A percentile compares a stretch with the other conserved stretches of the same genome.
Evolutionary conservation across 1,140 invertebrate species (phyloP).

Genomic region (Globodera ellingtonae): DNA sequence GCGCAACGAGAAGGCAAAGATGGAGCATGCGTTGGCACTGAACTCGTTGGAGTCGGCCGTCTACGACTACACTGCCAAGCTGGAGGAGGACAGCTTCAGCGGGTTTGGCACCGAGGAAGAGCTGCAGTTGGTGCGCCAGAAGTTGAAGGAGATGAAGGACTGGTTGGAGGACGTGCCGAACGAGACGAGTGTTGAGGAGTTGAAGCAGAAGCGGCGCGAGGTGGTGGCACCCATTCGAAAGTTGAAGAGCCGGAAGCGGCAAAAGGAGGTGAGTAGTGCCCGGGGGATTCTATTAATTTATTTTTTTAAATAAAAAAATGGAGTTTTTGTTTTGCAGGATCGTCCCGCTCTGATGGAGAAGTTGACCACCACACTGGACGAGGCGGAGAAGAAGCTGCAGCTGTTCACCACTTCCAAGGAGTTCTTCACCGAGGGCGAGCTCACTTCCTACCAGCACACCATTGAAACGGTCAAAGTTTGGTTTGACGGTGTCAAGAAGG

Average conservation of each 20-base stretch:
- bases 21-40: constrained; percentile 80
- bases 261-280: constrained; percentile 47
- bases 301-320: background rate
- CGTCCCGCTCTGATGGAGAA: constrained; percentile 66
- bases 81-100: constrained; percentile 76
- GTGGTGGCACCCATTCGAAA: constrained; percentile 46
- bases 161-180: constrained; percentile 62
- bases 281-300: too few relatives aligned
- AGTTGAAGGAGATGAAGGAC: constrained; percentile 61
- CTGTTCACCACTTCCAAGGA: constrained; percentile 66
- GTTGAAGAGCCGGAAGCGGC: constrained; percentile 45
- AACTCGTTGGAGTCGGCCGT: constrained; percentile 91
- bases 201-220: constrained; percentile 44
- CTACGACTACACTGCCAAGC: constrained; percentile 83
- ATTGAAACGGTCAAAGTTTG: constrained; percentile 67
- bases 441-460: constrained; percentile 66
- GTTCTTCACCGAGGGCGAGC: constrained; percentile 63
- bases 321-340: constrained; percentile 50
- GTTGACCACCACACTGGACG: constrained; percentile 66
- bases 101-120: constrained; percentile 78
- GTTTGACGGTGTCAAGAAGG: constrained; percentile 63
- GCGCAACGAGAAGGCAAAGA: constrained; percentile 69
- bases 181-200: constrained; percentile 54
- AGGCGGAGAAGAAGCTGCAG: constrained; percentile 63
- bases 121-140: constrained; percentile 74